Base-by-base conservation (phyloP, 2,797 vertebrate genomes). In the Leucoraja ocellata region DNA sequence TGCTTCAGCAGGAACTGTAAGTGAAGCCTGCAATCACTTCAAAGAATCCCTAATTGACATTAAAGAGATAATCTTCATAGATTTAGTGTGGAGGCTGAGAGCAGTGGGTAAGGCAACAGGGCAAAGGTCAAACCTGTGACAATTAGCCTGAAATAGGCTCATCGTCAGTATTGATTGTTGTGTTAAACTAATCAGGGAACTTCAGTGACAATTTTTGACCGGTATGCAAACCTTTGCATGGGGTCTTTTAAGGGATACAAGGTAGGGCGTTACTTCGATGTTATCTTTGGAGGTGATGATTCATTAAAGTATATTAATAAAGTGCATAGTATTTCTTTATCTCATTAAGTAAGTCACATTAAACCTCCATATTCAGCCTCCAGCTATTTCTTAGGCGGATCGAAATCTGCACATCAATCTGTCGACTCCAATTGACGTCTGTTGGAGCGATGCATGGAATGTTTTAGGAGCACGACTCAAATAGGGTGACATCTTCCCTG, bases 1-100 rank as follows among this genome's bases (percentile, higher is more conserved):
- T 46, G 46, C 46, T 46, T 46, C 46, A 46, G 2, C 46, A 46
- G 46, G 46, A 46, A 46, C 46, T 46, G 46, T 46, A 46, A 23
- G 21, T 91, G 39, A 16, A 46, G 4, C 28, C 21, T 23, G 10
- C 10, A 23, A 74, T 36, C 71, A 10, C 90, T 73, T 25, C 9
- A 13, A 54, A 32, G 61, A n/a, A 88, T n/a, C n/a, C 84, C 7
- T 23, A 36, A 88, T 88, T 88, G 84, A 74, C 21, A 39, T 73
- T 91, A 71, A 91, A 91, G n/a, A 28, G 23, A 21, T 46, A 25
- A 73, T 91, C 71, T 91, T 73, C 32, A 71, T 68, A 73, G 88
- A 74, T 91, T 74, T 39, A 54, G 4, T 23, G 36, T 74, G 1
- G 11, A 39, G 7, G 63, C 68, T 71, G 68, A 28, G 74, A 71